Percentiles rank a stretch among this genome's conserved stretches.
Conservation (phyloP, 2,113 vertebrate species). For the Noctilio leporinus region DNA sequence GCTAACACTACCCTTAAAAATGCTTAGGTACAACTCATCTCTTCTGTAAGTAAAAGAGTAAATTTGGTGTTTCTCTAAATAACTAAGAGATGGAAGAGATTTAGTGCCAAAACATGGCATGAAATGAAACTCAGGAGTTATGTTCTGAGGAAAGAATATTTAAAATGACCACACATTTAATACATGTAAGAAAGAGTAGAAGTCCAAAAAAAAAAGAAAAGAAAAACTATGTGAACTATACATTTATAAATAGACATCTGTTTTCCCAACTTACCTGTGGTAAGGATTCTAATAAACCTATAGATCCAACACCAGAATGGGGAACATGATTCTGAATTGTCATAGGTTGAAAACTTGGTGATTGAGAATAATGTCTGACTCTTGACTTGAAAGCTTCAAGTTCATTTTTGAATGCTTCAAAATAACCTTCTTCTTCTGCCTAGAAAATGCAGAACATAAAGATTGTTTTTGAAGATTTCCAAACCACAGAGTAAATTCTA, state of each 20-base stretch:
- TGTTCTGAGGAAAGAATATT: constrained; percentile 21
- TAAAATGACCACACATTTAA: neutral
- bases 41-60: neutral
- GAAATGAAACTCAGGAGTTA: neutral
- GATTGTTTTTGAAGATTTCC: neutral
- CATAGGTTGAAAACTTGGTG: constrained; percentile 75
- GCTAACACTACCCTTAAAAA: neutral
- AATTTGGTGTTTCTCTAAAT: neutral
- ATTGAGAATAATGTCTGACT: constrained; percentile 86
- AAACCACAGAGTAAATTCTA: neutral
- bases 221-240: neutral
- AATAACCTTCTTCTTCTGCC: constrained; percentile 92
- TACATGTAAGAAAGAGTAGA: neutral
- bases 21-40: neutral
- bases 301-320: constrained; percentile 78
- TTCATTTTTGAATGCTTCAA: constrained; percentile 94
- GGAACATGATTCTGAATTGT: constrained; percentile 72
- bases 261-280: constrained; percentile 81
- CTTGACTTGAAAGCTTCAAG: constrained; percentile 92
- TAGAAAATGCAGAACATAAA: constrained; percentile 67
- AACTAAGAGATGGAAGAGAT: neutral
- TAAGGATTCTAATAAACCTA: constrained; percentile 83
- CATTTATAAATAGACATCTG: neutral
- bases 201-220: constrained; percentile 1
- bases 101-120: neutral